phyloP scores from a whole-genome alignment of 2,113 vertebrate species.

The Pituophis catenifer region DNA sequence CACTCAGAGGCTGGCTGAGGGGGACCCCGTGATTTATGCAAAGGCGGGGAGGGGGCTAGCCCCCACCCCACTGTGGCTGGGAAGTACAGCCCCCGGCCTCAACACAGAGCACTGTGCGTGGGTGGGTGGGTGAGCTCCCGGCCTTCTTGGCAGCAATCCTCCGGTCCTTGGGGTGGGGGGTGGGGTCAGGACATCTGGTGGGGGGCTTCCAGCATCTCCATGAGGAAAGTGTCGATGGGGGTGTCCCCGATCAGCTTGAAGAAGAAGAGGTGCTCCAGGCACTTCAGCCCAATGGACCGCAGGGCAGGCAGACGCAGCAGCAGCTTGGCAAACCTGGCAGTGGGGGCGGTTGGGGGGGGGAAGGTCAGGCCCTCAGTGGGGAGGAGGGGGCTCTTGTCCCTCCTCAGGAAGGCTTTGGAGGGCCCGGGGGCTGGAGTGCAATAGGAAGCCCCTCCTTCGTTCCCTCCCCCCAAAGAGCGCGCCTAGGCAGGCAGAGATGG shows the following conservation, averaged over 20 bases:
- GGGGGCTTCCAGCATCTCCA: slow-evolving; percentile 94
- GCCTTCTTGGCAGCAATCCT: neutral
- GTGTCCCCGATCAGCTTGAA: slow-evolving; percentile 94
- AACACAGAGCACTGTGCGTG: neutral
- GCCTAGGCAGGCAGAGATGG: neutral
- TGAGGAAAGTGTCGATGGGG: slow-evolving; percentile 92
- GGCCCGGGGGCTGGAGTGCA: too few relatives aligned
- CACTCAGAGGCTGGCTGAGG: too few relatives aligned
- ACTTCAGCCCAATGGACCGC: slow-evolving; percentile 88
- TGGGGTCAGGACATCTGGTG: slow-evolving; percentile 83
- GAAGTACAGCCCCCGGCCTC: neutral
- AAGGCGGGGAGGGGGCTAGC: neutral
- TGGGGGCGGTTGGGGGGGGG: accelerated
- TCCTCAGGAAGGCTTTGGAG: neutral
- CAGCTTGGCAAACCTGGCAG: slow-evolving; percentile 87
- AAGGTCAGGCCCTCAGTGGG: neutral
- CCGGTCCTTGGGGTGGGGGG: neutral
- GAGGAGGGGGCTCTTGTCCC: neutral
- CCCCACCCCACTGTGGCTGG: neutral
- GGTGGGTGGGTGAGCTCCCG: accelerated
- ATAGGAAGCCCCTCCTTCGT: too few relatives aligned
- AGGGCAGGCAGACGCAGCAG: slow-evolving; percentile 87
- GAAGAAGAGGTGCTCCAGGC: slow-evolving; percentile 92
- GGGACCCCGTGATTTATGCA: neutral
- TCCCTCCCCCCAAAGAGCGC: too few relatives aligned